These are phyloP conservation scores for Xanthia togata DNA, from an alignment of 2,888 invertebrate species.

Conservation along the genomic window DNA sequence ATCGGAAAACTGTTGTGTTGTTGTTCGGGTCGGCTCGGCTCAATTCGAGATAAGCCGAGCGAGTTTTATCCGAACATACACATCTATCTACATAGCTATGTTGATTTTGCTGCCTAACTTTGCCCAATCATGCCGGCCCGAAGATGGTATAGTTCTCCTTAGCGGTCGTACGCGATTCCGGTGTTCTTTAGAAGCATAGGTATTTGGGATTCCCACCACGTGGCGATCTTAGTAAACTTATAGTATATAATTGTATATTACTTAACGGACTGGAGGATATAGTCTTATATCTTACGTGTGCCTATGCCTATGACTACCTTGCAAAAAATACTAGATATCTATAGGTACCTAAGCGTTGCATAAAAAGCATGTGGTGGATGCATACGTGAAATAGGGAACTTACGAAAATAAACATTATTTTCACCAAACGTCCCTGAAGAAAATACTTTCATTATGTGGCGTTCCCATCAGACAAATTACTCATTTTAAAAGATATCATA, in stretches of 20 bases:
- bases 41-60: no score
- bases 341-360: not conserved
- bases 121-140: no score
- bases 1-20: no score
- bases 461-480: conserved; percentile 30
- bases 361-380: not conserved
- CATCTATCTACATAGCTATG: no score
- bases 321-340: no score
- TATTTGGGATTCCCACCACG: not conserved
- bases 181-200: not conserved
- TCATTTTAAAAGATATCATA: conserved; percentile 18
- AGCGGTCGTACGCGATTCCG: not conserved
- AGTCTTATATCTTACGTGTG: not conserved
- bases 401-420: not conserved
- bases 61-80: no score
- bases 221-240: not conserved
- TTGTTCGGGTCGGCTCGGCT: no score
- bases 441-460: not conserved
- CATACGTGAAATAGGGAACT: not conserved
- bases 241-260: no score
- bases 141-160: not conserved
- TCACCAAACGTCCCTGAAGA: not conserved
- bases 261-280: not conserved
- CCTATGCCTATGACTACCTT: no score
- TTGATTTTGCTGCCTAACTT: no score